Base-by-base conservation (phyloP, 2,113 vertebrate species). In the Strix uralensis region DNA sequence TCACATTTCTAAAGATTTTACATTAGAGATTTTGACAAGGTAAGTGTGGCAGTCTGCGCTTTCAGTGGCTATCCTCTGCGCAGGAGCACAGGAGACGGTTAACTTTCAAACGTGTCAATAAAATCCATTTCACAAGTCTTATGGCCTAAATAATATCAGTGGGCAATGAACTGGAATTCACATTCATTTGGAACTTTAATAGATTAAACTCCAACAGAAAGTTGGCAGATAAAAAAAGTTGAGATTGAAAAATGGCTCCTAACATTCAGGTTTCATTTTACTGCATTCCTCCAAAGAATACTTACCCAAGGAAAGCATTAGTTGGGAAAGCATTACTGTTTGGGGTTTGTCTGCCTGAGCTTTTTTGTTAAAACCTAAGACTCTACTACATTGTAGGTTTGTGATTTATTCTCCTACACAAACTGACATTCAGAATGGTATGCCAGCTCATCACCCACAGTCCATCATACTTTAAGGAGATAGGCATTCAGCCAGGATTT, bases 91-190 rank as follows among this genome's bases (percentile, higher is more conserved):
- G 38, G 63, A 83, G 21, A 83, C 75, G 49, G 85, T 95, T 92
- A 95, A 97, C 71, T 79, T 92, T 61, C 81, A 79, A 73, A 82
- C 0, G 0, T 46, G 46, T 46, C 80, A 90, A 88, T 92, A 80
- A 93, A 93, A 93, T 80, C 62, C 27, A 83, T 88, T 90, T 61
- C 75, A 70, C 46, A 80, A 83, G 49, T 72, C 74, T 73, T 80
- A 66, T 0, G 0, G 49, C 32, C 80, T 88, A 90, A 92, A 90
- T 85, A 93, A 55, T 80, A 96, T 66, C 75, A 81, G 62, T 62
- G 67, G 51, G 91, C 94, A 96, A 92, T 81, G 88, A 96, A 94
- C 82, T 88, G 88, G 86, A 96, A 97, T 94, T 95, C 83, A 94
- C 77, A 92, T 55, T 90, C 71, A 80, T 80, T 85, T 88, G 40